Evolutionary conservation across 2,888 invertebrate genomes (phyloP).

Genomic region (Diarsia dahlii): DNA sequence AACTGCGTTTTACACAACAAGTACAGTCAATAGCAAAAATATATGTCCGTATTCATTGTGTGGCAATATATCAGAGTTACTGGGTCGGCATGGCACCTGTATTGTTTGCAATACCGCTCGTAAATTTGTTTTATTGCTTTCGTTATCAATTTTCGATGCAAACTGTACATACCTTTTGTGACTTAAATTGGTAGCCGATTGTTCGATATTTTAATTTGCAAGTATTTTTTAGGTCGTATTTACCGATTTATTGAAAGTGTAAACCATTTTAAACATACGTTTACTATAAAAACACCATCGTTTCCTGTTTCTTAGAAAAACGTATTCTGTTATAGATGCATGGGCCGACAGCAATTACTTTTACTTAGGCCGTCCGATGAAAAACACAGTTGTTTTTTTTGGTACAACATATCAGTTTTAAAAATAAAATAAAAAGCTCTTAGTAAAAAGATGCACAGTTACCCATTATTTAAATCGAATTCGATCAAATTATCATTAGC

Average conservation of each 20-base stretch:
- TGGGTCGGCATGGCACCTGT: constrained; percentile 61
- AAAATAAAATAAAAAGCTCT: too few species aligned
- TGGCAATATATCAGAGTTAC: constrained; percentile 60
- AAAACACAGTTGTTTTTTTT: too few species aligned
- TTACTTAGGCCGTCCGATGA: neutral
- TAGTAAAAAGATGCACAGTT: neutral
- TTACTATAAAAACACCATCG: neutral
- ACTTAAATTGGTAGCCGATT: constrained; percentile 44
- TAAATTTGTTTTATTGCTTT: constrained; percentile 77
- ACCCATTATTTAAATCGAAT: neutral
- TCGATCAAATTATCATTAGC: neutral
- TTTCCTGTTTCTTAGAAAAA: too few species aligned
- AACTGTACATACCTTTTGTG: constrained; percentile 51
- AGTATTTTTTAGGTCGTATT: constrained; percentile 10
- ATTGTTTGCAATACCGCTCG: constrained; percentile 70
- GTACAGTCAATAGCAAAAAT: constrained; percentile 43
- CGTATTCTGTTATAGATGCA: too few species aligned
- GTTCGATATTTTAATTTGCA: constrained; percentile 37
- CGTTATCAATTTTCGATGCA: constrained; percentile 67
- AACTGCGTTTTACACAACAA: constrained; percentile 19
- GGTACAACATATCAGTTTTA: too few species aligned
- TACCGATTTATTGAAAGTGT: neutral
- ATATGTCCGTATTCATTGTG: constrained; percentile 56
- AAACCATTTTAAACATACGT: neutral
- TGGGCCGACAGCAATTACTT: neutral